Conservation (phyloP, 2,113 vertebrate species). For the Silurus meridionalis region DNA sequence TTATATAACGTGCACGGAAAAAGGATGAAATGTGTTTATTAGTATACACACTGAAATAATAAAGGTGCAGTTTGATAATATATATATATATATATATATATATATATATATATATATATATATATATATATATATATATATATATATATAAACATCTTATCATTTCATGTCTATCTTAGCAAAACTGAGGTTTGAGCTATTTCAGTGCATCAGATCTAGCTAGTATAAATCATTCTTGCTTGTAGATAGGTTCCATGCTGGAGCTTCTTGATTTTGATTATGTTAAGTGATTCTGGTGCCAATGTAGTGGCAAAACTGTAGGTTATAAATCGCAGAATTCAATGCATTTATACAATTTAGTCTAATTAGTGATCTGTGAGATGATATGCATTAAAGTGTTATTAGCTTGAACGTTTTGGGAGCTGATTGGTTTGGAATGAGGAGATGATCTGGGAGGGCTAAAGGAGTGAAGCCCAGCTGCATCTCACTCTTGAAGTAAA, state of each 20-base stretch:
- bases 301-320: background rate
- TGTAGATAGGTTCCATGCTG: too few species aligned
- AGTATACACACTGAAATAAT: background rate
- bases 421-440: background rate
- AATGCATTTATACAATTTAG: background rate
- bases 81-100: too few species aligned
- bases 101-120: too few species aligned
- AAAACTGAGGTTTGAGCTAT: background rate
- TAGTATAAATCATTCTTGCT: background rate
- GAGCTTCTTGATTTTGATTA: background rate
- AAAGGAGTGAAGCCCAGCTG: background rate
- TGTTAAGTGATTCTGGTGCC: background rate
- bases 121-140: too few species aligned
- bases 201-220: background rate
- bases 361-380: background rate
- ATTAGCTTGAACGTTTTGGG: background rate
- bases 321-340: background rate
- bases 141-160: background rate
- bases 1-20: background rate
- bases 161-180: background rate
- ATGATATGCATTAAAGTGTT: background rate
- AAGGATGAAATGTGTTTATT: background rate
- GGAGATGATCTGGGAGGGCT: background rate
- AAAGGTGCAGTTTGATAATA: background rate
- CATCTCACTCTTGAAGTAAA: background rate